Percentiles rank a stretch among this genome's conserved stretches.
These are phyloP conservation scores for Augiades crinisus DNA, from an alignment of 2,888 invertebrate species.

Conservation along the genomic window DNA sequence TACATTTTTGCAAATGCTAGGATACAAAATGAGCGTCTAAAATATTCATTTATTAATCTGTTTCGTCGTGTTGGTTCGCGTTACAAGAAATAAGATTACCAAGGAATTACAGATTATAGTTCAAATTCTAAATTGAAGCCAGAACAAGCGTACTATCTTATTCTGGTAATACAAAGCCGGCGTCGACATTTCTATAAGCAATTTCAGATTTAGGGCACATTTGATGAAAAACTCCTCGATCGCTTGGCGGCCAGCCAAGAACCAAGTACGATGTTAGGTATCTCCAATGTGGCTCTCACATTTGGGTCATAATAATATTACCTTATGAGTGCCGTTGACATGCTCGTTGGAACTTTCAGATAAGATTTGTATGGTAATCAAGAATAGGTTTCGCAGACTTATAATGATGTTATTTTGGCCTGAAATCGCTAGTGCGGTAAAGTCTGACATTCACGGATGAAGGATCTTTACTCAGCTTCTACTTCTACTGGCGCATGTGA, in stretches of 20 bases:
- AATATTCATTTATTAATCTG: too few species aligned
- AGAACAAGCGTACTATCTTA: slow-evolving; percentile 7
- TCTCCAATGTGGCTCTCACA: slow-evolving; percentile 35
- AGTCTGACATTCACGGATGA: too few species aligned
- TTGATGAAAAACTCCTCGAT: slow-evolving; percentile 34
- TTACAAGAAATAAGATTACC: too few species aligned
- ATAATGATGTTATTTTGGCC: too few species aligned
- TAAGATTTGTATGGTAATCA: slow-evolving; percentile 4
- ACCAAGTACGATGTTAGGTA: slow-evolving; percentile 33
- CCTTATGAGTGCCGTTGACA: slow-evolving; percentile 30
- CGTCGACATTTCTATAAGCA: slow-evolving; percentile 27
- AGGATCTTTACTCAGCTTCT: too few species aligned
- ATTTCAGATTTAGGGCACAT: slow-evolving; percentile 38
- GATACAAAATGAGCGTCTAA: too few species aligned
- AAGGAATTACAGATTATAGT: too few species aligned
- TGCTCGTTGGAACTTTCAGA: not conserved
- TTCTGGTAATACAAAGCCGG: slow-evolving; percentile 2
- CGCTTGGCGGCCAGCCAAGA: slow-evolving; percentile 34
- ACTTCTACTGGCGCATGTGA: too few species aligned
- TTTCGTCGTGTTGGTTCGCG: too few species aligned
- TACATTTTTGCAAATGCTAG: too few species aligned
- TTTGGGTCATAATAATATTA: slow-evolving; percentile 40
- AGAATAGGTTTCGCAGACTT: not conserved
- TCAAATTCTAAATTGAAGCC: not conserved
- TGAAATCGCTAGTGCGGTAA: too few species aligned